phyloP scores from a whole-genome alignment of 1,140 invertebrate species.

The Triops cancriformis region DNA sequence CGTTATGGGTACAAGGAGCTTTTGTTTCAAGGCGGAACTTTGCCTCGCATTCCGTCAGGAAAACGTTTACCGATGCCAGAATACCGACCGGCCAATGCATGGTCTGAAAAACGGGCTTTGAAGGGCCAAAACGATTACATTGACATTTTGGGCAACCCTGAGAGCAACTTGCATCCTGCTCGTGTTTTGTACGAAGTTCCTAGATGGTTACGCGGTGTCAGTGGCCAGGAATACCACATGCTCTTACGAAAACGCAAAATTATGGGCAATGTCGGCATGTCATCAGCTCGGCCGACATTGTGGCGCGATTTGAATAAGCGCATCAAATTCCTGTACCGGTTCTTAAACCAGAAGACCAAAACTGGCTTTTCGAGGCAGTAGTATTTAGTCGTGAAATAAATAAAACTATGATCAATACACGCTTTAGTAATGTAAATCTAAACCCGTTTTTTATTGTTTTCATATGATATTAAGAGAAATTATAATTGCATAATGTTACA shows the following conservation, averaged over 20 bases:
- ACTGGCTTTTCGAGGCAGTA: conserved; percentile 17
- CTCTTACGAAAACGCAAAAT: conserved; percentile 65
- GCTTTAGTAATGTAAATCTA: conserved; percentile 7
- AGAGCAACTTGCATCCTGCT: conserved; percentile 59
- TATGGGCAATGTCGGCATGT: conserved; percentile 48
- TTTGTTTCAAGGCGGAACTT: conserved; percentile 53
- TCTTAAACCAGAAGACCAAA: conserved; percentile 67
- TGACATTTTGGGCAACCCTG: conserved; percentile 66
- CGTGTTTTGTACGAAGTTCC: conserved; percentile 75
- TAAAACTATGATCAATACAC: background rate
- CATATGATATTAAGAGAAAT: background rate
- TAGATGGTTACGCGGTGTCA: conserved; percentile 72
- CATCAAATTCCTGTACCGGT: conserved; percentile 61
- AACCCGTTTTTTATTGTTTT: background rate
- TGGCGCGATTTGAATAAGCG: conserved; percentile 64
- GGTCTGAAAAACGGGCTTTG: conserved; percentile 64
- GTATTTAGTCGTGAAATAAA: background rate
- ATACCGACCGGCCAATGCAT: conserved; percentile 61
- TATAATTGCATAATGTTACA: background rate
- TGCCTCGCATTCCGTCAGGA: conserved; percentile 50
- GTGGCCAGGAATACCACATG: conserved; percentile 66
- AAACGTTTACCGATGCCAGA: conserved; percentile 52
- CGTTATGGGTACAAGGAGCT: conserved; percentile 61
- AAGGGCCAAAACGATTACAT: conserved; percentile 97
- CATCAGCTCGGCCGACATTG: conserved; percentile 57